phyloP scores from a whole-genome alignment of 2,113 vertebrate genomes.

The Puma concolor region DNA sequence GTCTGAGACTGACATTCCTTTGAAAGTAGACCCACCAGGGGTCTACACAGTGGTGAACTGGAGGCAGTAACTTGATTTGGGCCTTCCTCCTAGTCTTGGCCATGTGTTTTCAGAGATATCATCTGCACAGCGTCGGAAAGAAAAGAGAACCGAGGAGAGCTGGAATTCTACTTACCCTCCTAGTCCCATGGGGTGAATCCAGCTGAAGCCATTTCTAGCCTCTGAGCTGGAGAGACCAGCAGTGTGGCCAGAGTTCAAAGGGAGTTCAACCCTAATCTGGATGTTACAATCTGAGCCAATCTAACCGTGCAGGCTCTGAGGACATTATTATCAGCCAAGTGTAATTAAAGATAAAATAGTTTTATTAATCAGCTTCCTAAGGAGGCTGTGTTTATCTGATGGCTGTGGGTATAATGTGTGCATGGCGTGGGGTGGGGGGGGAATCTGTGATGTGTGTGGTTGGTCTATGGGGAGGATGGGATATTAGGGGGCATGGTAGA shows the following conservation, averaged over 20 bases:
- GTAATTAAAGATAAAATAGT: constrained; percentile 83
- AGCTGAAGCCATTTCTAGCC: constrained; percentile 47
- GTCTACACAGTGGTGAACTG: fast-evolving
- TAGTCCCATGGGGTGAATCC: constrained; percentile 15
- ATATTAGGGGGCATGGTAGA: not conserved
- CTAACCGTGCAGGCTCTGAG: constrained; percentile 76
- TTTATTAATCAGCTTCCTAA: constrained; percentile 81
- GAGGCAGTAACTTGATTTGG: not conserved
- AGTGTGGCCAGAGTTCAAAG: constrained; percentile 74
- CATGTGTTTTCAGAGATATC: not conserved
- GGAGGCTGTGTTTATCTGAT: constrained; percentile 78
- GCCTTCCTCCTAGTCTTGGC: not conserved
- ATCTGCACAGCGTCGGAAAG: not conserved
- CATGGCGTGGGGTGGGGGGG: not conserved
- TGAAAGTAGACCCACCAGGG: not conserved
- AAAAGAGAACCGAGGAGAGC: not conserved
- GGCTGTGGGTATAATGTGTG: constrained; percentile 44
- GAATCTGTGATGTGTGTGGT: not conserved
- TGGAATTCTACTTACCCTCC: constrained; percentile 39
- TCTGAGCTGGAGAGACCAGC: constrained; percentile 65
- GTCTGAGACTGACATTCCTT: not conserved
- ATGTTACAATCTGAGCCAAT: constrained; percentile 74
- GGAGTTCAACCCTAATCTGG: constrained; percentile 81
- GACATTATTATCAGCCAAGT: constrained; percentile 80
- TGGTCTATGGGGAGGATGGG: not conserved